Percentiles rank a stretch among this genome's conserved stretches.
phyloP scores from a whole-genome alignment of 2,888 invertebrate species.

The Parelbella ahira region DNA sequence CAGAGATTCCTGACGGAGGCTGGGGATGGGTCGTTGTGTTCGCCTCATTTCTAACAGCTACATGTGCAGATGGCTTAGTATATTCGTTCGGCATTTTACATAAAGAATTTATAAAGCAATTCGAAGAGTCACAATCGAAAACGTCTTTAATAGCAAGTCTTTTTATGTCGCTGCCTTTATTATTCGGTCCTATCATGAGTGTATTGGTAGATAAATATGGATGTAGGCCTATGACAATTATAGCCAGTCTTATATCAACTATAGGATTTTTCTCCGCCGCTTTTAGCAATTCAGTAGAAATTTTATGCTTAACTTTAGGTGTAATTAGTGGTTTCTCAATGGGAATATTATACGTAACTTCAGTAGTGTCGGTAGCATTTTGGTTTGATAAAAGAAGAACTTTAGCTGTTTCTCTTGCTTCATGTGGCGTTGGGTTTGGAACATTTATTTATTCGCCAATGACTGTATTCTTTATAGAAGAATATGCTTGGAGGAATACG shows the following conservation, averaged over 20 bases:
- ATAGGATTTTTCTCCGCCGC: slow-evolving; percentile 88
- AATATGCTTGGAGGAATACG: slow-evolving; percentile 91
- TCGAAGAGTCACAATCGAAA: slow-evolving; percentile 88
- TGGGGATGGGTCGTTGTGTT: slow-evolving; percentile 95
- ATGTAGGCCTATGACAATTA: slow-evolving; percentile 86
- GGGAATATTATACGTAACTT: slow-evolving; percentile 91
- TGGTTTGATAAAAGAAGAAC: slow-evolving; percentile 94
- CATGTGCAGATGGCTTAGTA: slow-evolving; percentile 94
- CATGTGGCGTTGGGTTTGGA: slow-evolving; percentile 93
- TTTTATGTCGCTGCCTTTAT: slow-evolving; percentile 92
- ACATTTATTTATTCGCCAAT: slow-evolving; percentile 93
- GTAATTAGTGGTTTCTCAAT: slow-evolving; percentile 90
- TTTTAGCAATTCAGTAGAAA: slow-evolving; percentile 84
- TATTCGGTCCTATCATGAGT: slow-evolving; percentile 91
- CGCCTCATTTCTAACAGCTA: slow-evolving; percentile 90
- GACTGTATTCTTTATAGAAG: slow-evolving; percentile 85
- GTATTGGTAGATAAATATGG: slow-evolving; percentile 92
- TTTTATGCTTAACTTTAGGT: slow-evolving; percentile 91
- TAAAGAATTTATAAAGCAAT: slow-evolving; percentile 88
- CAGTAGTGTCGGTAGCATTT: slow-evolving; percentile 94
- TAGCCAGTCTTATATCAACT: slow-evolving; percentile 85
- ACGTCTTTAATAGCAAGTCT: slow-evolving; percentile 94
- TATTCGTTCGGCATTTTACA: slow-evolving; percentile 95
- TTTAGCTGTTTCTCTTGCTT: slow-evolving; percentile 91
- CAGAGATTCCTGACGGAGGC: slow-evolving; percentile 88